Percentiles rank a stretch among this genome's conserved stretches.
These are phyloP conservation scores for Steinernema scapterisci DNA, from an alignment of 2,888 invertebrate genomes.

Conservation along the genomic window DNA sequence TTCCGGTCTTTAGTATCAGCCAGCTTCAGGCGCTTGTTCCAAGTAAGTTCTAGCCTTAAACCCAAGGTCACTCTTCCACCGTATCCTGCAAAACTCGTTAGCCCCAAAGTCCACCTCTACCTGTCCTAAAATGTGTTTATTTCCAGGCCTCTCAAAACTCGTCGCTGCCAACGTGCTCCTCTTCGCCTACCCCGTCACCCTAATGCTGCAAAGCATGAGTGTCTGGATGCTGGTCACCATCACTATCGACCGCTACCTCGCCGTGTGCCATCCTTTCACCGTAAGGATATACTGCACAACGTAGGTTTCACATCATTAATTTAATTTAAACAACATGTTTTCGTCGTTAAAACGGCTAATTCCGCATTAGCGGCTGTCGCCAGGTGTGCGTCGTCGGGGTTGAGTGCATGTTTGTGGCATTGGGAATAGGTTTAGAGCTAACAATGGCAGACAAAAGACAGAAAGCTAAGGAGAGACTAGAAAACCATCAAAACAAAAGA, in stretches of 20 bases:
- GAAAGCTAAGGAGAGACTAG: no score
- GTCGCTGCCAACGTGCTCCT: conserved; percentile 56
- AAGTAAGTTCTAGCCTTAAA: conserved; percentile 39
- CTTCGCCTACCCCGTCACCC: conserved; percentile 61
- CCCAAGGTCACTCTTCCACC: no score
- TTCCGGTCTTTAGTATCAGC: conserved; percentile 60
- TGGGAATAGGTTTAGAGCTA: no score
- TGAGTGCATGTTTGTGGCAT: no score
- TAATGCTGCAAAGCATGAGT: conserved; percentile 59
- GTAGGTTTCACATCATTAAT: conserved; percentile 38
- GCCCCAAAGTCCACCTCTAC: no score
- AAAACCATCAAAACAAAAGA: no score
- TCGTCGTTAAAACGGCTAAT: no score
- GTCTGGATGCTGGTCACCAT: conserved; percentile 45
- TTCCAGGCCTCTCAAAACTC: conserved; percentile 40
- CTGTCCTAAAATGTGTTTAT: no score
- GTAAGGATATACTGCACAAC: conserved; percentile 61
- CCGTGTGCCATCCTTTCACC: conserved; percentile 66
- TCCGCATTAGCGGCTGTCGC: not conserved
- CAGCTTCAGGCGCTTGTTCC: conserved; percentile 53
- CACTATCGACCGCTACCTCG: conserved; percentile 63
- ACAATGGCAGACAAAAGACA: no score
- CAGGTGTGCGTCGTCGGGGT: no score
- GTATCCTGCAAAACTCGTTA: no score
- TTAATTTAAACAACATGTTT: no score